Conservation (phyloP, 2,888 invertebrate genomes). For the Tubiluchus corallicola region DNA sequence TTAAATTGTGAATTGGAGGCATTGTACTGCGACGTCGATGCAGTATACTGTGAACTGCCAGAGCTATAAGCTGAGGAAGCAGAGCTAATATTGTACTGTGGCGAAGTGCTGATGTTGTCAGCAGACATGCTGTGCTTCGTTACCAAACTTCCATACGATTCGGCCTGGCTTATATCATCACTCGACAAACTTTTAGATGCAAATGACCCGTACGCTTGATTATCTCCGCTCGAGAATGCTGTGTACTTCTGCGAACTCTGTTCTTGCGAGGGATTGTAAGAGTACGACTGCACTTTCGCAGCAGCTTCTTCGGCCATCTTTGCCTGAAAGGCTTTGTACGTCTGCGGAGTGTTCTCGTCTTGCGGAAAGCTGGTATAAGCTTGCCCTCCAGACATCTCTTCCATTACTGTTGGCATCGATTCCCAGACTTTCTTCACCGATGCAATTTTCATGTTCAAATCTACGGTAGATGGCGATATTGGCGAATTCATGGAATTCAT, state of each 20-base stretch:
- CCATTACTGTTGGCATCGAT: conserved; percentile 26
- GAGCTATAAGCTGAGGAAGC: neutral
- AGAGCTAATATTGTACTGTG: neutral
- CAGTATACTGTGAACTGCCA: neutral
- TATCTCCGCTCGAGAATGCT: no score
- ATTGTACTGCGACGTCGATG: neutral
- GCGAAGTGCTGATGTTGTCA: neutral
- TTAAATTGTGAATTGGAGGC: no score
- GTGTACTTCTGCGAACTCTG: conserved; percentile 1
- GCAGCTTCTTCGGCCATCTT: neutral
- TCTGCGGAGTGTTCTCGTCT: neutral
- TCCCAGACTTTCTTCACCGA: conserved; percentile 79
- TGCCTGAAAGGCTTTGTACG: neutral
- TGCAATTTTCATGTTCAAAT: conserved; percentile 79
- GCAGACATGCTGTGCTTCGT: neutral
- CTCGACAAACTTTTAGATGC: neutral
- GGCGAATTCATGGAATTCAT: neutral
- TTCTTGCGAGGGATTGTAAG: no score
- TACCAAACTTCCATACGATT: neutral
- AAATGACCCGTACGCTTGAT: neutral
- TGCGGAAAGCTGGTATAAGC: neutral
- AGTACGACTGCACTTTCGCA: no score
- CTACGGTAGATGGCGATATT: conserved; percentile 62
- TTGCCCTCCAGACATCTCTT: conserved; percentile 16
- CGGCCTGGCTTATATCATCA: neutral